phyloP scores from a whole-genome alignment of 1,140 invertebrate species.

The Theocolax elegans region DNA sequence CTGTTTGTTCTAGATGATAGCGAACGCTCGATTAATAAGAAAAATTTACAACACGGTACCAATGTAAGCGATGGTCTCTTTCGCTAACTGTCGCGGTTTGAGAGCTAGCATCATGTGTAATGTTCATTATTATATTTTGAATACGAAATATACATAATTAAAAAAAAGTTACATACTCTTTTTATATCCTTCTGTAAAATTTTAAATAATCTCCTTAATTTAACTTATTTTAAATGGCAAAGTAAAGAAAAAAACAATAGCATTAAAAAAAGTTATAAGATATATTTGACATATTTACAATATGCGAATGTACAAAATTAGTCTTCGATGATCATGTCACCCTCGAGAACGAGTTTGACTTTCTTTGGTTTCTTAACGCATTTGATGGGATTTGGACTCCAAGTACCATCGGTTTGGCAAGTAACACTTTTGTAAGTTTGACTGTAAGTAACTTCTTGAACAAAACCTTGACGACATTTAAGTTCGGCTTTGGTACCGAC shows the following conservation, averaged over 20 bases:
- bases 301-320: neutral
- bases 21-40: slow-evolving; percentile 13
- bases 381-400: slow-evolving; percentile 59
- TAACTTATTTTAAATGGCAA: no score
- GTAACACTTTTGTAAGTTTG: slow-evolving; percentile 41
- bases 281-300: no score
- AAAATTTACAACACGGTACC: slow-evolving; percentile 23
- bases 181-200: no score
- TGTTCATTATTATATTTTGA: slow-evolving; percentile 67
- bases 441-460: slow-evolving; percentile 42
- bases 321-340: slow-evolving; percentile 1
- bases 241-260: no score
- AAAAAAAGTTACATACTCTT: neutral
- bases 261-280: no score
- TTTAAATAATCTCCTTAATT: no score
- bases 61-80: slow-evolving; percentile 34
- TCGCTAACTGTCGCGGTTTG: slow-evolving; percentile 56
- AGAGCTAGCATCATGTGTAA: slow-evolving; percentile 63
- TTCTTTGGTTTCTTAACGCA: slow-evolving; percentile 60
- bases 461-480: slow-evolving; percentile 54
- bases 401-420: slow-evolving; percentile 56
- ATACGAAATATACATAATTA: slow-evolving; percentile 59
- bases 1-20: slow-evolving; percentile 32
- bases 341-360: slow-evolving; percentile 43
- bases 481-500: slow-evolving; percentile 49